Conservation (phyloP, 2,797 vertebrate genomes). For the Bradypus variegatus region DNA sequence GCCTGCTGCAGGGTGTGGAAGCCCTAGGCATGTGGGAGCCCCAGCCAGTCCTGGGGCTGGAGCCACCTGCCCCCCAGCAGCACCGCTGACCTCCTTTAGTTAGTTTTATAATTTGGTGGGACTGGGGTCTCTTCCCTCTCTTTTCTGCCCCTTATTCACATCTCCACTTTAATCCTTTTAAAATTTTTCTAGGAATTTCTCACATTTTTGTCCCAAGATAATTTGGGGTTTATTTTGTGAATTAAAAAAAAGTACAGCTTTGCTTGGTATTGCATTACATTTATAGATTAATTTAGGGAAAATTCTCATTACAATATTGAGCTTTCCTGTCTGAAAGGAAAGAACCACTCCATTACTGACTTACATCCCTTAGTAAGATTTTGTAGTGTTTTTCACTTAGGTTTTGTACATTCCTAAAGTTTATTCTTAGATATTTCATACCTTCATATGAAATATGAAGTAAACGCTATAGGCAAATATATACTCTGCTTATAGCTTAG, state of each 20-base stretch:
- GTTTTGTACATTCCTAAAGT: not conserved
- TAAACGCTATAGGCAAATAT: not conserved
- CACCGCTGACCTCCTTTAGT: not conserved
- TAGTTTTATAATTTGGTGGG: not conserved
- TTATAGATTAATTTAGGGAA: slow-evolving; percentile 2
- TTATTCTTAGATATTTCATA: slow-evolving; percentile 11
- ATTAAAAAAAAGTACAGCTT: not conserved
- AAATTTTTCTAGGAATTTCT: not conserved
- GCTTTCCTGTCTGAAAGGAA: slow-evolving; percentile 20
- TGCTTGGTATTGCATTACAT: not conserved
- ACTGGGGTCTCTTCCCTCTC: not conserved
- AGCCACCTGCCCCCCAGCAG: slow-evolving; percentile 26
- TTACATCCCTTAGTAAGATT: not conserved
- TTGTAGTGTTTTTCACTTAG: not conserved
- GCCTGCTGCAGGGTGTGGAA: slow-evolving; percentile 77
- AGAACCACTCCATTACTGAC: not conserved
- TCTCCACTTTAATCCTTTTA: not conserved
- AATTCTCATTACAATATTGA: not conserved
- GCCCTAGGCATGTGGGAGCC: not conserved
- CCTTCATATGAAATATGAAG: not conserved
- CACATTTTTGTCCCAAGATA: not conserved
- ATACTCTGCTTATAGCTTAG: not conserved
- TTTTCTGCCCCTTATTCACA: not conserved
- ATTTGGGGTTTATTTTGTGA: not conserved
- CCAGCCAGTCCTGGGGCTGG: slow-evolving; percentile 14